Evolutionary conservation across 2,888 invertebrate genomes (phyloP), one percentile per base, ranked within the genome.

Genomic region (Cosmia trapezina): DNA sequence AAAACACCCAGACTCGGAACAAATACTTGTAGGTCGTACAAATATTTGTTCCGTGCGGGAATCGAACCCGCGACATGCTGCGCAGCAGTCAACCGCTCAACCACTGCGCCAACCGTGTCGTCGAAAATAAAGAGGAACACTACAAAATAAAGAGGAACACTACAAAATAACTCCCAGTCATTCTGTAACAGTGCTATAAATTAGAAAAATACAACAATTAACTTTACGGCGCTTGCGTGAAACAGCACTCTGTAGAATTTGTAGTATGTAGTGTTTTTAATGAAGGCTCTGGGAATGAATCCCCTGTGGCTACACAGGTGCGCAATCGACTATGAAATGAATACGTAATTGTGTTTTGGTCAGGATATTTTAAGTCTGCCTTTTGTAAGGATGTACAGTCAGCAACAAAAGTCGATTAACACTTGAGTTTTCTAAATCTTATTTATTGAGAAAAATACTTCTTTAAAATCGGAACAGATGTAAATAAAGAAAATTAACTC

Each of bases 291-390:
- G 45, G 19, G 19, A 28, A 49, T 33, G 4, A 45, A 7, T 53
- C 19, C 22, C 37, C 12, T 11, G 51, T 28, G 45, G 22, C 14
- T 47, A 12, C 6, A 22, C 61, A 63, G 33, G 17, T 74, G 76
- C 12, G 45, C 68, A 22, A 54, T 68, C 22, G 63, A 63, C 63
- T 75, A n/a, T 59, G 53, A 60, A 76, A 68, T 64, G 53, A 68
- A 43, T 51, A 54, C 47, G 53, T 28, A 59, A 75, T 68, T 63
- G 49, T 43, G 60, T 60, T 67, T 67, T 60, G 64, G 45, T 37
- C 22, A 70, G 51, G 11, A 14, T 9, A 11, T 19, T 22, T 14
- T 45, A 12, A 47, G 37, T 33, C 2, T 9, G 14, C 9, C 2
- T 8, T 41, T 28, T 56, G 47, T 54, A 45, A 4, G 59, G 47